These are phyloP conservation scores for Drosophila austrosaltans DNA, from an alignment of 2,888 invertebrate genomes.

Conservation along the genomic window DNA sequence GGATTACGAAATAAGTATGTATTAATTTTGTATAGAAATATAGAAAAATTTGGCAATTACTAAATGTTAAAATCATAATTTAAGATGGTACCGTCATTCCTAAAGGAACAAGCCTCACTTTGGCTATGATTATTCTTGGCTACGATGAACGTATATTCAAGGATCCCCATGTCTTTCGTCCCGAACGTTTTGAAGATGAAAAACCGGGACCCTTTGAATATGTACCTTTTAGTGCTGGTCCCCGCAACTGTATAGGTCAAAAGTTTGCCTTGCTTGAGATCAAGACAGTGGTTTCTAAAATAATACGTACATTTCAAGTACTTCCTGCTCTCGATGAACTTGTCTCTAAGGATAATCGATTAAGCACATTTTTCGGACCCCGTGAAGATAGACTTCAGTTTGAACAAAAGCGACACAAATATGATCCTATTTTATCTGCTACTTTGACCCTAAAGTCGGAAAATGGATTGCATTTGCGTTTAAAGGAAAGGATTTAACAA, in stretches of 20 bases:
- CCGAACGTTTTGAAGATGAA: slow-evolving; percentile 84
- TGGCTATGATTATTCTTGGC: slow-evolving; percentile 74
- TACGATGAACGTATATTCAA: slow-evolving; percentile 76
- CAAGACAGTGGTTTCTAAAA: slow-evolving; percentile 85
- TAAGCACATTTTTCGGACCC: slow-evolving; percentile 59
- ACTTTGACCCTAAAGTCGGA: slow-evolving; percentile 84
- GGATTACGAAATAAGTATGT: slow-evolving; percentile 76
- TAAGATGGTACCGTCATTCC: slow-evolving; percentile 80
- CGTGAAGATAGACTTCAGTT: slow-evolving; percentile 39
- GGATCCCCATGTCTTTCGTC: slow-evolving; percentile 81
- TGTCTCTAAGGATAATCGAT: slow-evolving; percentile 67
- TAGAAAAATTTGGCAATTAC: too few species aligned
- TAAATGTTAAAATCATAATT: background rate
- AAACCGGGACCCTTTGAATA: slow-evolving; percentile 84
- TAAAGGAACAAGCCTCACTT: slow-evolving; percentile 63
- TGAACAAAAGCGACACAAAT: slow-evolving; percentile 63
- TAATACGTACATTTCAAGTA: slow-evolving; percentile 84
- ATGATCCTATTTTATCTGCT: slow-evolving; percentile 83
- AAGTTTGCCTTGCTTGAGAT: slow-evolving; percentile 85
- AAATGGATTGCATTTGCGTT: slow-evolving; percentile 83
- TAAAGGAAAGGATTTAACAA: slow-evolving; percentile 67
- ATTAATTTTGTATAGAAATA: too few species aligned
- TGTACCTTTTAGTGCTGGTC: slow-evolving; percentile 87
- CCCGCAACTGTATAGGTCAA: slow-evolving; percentile 86
- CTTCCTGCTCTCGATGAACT: slow-evolving; percentile 78